A percentile compares a stretch with the other conserved stretches of the same genome.
Evolutionary conservation across 2,113 vertebrate genomes (phyloP).

Genomic region (Sminthopsis crassicaudata): DNA sequence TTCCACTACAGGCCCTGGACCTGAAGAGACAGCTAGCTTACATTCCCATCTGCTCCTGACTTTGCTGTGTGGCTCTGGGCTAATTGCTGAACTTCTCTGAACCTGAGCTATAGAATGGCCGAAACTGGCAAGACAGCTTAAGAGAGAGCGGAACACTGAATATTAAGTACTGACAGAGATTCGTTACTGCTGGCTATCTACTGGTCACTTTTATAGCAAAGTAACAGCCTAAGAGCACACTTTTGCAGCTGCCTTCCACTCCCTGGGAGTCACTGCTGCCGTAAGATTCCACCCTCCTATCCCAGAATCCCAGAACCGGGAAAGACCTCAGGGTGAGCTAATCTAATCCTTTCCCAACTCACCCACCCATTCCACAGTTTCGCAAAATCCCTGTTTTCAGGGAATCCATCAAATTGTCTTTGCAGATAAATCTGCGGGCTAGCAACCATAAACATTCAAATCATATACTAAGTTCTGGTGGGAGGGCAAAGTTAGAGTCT

Average conservation of each 20-base stretch:
- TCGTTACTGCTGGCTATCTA: background rate
- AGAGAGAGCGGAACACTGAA: background rate
- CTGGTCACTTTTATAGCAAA: background rate
- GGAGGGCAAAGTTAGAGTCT: background rate
- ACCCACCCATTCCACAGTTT: background rate
- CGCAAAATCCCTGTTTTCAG: background rate
- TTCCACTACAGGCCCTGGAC: background rate
- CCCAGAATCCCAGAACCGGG: background rate
- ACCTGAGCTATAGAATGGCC: background rate
- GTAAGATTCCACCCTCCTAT: background rate
- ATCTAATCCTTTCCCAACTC: background rate
- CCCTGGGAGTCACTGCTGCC: background rate
- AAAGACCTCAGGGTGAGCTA: background rate
- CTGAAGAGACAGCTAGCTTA: background rate
- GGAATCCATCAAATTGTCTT: background rate
- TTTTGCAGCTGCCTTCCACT: background rate
- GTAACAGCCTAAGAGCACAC: background rate
- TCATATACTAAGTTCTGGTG: background rate
- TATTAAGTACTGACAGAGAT: background rate
- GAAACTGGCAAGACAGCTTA: background rate
- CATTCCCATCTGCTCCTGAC: constrained; percentile 6
- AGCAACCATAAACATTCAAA: background rate
- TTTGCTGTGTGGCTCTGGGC: constrained; percentile 49
- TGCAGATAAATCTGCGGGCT: background rate
- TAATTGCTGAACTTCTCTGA: constrained; percentile 49